Conservation (phyloP, 64 coral and sea anemone species). For the Astreopora myriophthalma region DNA sequence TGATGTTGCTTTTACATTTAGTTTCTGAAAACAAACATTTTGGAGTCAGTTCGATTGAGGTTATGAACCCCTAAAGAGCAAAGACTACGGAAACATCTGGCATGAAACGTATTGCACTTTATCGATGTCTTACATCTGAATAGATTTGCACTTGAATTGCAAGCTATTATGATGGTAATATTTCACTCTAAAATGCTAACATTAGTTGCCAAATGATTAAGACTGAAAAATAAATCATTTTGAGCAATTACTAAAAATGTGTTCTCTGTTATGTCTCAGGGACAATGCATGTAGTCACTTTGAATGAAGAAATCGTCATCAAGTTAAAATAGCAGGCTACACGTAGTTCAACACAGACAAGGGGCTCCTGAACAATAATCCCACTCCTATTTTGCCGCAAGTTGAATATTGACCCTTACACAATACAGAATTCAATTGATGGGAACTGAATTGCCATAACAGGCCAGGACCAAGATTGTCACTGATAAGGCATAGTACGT, state of each 20-base stretch:
- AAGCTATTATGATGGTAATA: background rate
- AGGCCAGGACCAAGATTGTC: background rate
- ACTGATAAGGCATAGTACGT: constrained; percentile 1
- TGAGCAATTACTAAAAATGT: background rate
- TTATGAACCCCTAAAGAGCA: too few species aligned
- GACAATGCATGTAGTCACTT: background rate
- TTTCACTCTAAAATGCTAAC: background rate
- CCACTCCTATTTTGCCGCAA: background rate
- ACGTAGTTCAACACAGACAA: background rate
- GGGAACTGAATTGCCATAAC: background rate
- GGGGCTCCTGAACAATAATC: background rate
- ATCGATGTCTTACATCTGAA: background rate
- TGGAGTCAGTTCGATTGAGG: too few species aligned
- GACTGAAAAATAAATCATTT: background rate
- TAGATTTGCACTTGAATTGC: background rate
- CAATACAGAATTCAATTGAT: background rate
- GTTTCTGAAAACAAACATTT: too few species aligned
- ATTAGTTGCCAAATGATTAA: background rate
- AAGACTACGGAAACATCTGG: background rate
- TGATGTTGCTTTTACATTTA: too few species aligned
- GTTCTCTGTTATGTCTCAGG: background rate
- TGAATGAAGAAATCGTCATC: background rate
- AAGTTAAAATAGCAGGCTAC: background rate
- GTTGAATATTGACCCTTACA: background rate
- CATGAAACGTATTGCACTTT: background rate